A percentile compares a stretch with the other conserved stretches of the same genome.
Conservation (phyloP, 2,888 invertebrate species). For the Drosophila paramelanica region DNA sequence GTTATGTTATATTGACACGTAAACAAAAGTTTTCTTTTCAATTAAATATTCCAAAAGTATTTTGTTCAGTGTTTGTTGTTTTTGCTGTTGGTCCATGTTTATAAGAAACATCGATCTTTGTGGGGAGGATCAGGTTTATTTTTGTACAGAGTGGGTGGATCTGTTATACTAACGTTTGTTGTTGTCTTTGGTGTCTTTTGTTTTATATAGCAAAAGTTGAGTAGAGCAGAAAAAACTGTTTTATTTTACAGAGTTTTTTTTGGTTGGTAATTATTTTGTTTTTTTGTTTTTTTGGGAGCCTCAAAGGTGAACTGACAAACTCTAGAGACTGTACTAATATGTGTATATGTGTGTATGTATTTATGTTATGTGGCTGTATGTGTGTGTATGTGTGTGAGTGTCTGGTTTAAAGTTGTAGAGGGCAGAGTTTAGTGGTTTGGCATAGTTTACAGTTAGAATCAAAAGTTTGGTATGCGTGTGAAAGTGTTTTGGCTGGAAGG, state of each 20-base stretch:
- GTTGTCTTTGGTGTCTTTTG: slow-evolving; percentile 15
- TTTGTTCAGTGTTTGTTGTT: slow-evolving; percentile 12
- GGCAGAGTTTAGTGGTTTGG: slow-evolving; percentile 37
- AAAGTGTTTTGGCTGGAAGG: slow-evolving; percentile 17
- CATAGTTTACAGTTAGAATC: slow-evolving; percentile 52
- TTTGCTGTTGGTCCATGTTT: slow-evolving; percentile 12
- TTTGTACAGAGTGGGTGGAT: slow-evolving; percentile 43
- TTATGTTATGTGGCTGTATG: slow-evolving; percentile 24
- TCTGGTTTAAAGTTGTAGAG: slow-evolving; percentile 32
- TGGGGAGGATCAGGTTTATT: slow-evolving; percentile 8
- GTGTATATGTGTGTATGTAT: slow-evolving; percentile 17
- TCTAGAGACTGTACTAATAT: slow-evolving; percentile 52
- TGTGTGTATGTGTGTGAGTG: slow-evolving; percentile 17
- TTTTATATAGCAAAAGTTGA: slow-evolving; percentile 30
- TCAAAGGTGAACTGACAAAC: slow-evolving; percentile 45
- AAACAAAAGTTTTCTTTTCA: slow-evolving; percentile 11
- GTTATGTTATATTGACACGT: slow-evolving; percentile 13
- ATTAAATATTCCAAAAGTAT: slow-evolving; percentile 5
- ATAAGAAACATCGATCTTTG: slow-evolving; percentile 14
- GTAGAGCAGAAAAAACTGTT: slow-evolving; percentile 43
- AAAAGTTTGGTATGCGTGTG: slow-evolving; percentile 19
- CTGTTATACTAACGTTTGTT: slow-evolving; percentile 11
- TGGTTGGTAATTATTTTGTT: not conserved
- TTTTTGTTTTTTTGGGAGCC: slow-evolving; percentile 27
- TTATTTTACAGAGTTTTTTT: slow-evolving; percentile 47